Conservation (phyloP, 2,888 invertebrate species). For the Bursaphelenchus okinawaensis region DNA sequence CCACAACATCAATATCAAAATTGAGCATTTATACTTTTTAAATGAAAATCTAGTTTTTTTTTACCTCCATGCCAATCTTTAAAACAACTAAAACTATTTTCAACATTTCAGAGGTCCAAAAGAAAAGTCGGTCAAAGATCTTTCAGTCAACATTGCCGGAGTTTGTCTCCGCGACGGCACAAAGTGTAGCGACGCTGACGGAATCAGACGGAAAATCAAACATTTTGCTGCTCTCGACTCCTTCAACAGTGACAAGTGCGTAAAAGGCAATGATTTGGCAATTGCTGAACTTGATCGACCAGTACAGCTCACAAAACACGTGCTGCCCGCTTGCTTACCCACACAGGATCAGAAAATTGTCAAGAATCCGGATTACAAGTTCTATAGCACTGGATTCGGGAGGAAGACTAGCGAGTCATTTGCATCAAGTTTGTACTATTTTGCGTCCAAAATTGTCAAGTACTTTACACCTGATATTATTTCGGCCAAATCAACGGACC, state of each 20-base stretch:
- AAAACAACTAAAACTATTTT: constrained; percentile 1
- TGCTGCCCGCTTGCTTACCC: background rate
- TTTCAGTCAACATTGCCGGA: background rate
- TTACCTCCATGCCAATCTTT: too few relatives aligned
- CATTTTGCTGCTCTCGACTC: constrained; percentile 6
- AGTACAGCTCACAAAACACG: background rate
- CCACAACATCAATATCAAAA: too few relatives aligned
- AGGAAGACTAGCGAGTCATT: background rate
- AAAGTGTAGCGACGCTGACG: background rate
- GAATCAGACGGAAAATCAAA: background rate
- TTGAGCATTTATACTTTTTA: too few relatives aligned
- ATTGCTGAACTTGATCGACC: constrained; percentile 11
- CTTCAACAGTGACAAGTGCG: constrained; percentile 3
- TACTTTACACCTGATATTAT: background rate
- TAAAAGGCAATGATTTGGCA: constrained; percentile 10
- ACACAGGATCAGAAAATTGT: too few relatives aligned
- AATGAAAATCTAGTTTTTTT: background rate
- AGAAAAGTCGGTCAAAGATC: background rate
- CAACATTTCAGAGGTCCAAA: constrained; percentile 3
- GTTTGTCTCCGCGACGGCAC: constrained; percentile 3
- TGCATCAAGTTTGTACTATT: background rate
- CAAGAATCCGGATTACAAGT: background rate
- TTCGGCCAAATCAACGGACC: background rate
- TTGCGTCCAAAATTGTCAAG: background rate
- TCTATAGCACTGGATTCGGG: background rate